phyloP scores from a whole-genome alignment of 2,888 invertebrate species.

The Drosophila merina region DNA sequence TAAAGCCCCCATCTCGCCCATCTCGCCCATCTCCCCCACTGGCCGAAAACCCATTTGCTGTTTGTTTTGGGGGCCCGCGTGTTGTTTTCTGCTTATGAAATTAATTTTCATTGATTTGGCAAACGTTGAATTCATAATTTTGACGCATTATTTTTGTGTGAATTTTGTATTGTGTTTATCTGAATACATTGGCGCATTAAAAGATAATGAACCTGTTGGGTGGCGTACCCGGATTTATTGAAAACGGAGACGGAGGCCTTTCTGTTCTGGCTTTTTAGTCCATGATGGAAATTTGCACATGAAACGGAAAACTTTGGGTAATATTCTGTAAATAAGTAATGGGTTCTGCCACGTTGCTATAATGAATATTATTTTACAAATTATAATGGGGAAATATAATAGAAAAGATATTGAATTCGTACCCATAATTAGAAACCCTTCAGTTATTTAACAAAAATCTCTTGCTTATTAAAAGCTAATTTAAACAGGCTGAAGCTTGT shows the following conservation, averaged over 20 bases:
- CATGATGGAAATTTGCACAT: slow-evolving; percentile 35
- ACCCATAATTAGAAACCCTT: not conserved
- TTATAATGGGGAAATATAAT: not conserved
- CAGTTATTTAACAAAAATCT: not conserved
- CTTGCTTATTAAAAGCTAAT: not conserved
- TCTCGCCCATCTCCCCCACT: not conserved
- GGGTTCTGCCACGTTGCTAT: slow-evolving; percentile 4
- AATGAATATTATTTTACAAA: slow-evolving; percentile 2
- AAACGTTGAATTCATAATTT: slow-evolving; percentile 80
- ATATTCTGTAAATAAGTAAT: slow-evolving; percentile 29
- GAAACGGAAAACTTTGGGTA: slow-evolving; percentile 18
- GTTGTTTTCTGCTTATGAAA: slow-evolving; percentile 70
- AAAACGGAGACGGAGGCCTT: not conserved
- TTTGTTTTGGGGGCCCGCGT: slow-evolving; percentile 44
- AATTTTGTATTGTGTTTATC: slow-evolving; percentile 72
- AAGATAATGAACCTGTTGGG: slow-evolving; percentile 64
- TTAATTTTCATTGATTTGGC: slow-evolving; percentile 79
- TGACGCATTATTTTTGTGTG: slow-evolving; percentile 79
- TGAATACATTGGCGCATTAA: slow-evolving; percentile 62
- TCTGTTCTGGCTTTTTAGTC: not conserved
- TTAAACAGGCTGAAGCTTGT: not conserved
- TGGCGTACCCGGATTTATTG: slow-evolving; percentile 11
- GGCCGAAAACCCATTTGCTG: slow-evolving; percentile 26
- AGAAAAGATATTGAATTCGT: no score
- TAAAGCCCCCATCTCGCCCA: slow-evolving; percentile 36